Conservation (phyloP, 2,113 vertebrate genomes). For the Mastomys coucha region DNA sequence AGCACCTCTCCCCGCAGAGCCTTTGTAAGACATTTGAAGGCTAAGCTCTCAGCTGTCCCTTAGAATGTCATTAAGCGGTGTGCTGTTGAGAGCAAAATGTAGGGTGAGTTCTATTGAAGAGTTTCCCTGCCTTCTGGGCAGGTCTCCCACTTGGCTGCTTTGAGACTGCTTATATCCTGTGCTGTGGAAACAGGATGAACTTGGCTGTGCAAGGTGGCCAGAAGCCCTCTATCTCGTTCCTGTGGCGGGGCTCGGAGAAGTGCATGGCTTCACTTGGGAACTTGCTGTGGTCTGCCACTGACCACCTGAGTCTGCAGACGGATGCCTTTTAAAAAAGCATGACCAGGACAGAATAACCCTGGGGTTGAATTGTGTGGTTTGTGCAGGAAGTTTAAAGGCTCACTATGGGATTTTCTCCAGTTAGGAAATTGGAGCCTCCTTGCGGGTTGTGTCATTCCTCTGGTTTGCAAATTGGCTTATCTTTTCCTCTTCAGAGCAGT, state of each 20-base stretch:
- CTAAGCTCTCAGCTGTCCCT: conserved; percentile 55
- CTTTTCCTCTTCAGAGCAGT: not conserved
- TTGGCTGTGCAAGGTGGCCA: conserved; percentile 30
- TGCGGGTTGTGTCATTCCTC: conserved; percentile 32
- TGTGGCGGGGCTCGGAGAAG: conserved; percentile 16
- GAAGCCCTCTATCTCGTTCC: conserved; percentile 44
- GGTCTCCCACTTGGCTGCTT: conserved; percentile 69
- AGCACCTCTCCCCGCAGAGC: not conserved
- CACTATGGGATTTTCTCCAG: conserved; percentile 42
- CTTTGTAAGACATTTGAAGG: conserved; percentile 61
- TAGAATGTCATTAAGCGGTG: conserved; percentile 50
- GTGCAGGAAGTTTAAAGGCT: conserved; percentile 55
- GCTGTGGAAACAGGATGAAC: conserved; percentile 68
- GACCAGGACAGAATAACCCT: conserved; percentile 42
- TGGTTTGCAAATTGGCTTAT: conserved; percentile 55
- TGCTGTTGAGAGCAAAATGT: conserved; percentile 30
- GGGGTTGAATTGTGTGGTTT: conserved; percentile 62
- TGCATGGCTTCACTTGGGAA: conserved; percentile 67
- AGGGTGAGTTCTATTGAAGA: conserved; percentile 43
- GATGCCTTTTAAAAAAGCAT: conserved; percentile 59
- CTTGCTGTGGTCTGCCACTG: conserved; percentile 56
- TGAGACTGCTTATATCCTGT: conserved; percentile 64
- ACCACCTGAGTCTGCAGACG: conserved; percentile 66
- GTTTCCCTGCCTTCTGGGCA: conserved; percentile 58
- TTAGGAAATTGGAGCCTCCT: conserved; percentile 53